A percentile compares a stretch with the other conserved stretches of the same genome.
Conservation (phyloP, 2,888 invertebrate genomes). For the Caenorhabditis japonica region DNA sequence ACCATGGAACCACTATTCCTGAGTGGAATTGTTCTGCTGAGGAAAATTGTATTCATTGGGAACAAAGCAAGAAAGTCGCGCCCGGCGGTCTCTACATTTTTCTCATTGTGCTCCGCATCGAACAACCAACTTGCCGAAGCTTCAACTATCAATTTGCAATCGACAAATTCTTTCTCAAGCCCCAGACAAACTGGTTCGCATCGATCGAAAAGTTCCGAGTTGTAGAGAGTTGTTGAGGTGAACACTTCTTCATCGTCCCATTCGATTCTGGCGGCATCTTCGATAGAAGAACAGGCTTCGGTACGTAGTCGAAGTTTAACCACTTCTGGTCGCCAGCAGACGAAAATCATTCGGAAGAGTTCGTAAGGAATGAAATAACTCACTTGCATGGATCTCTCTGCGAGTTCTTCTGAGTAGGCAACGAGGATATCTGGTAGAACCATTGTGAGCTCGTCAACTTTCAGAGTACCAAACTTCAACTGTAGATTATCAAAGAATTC, state of each 20-base stretch:
- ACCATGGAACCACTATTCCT: too few relatives aligned
- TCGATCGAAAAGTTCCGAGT: constrained; percentile 9
- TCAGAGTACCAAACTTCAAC: constrained; percentile 21
- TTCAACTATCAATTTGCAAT: constrained; percentile 20
- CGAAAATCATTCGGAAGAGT: constrained; percentile 21
- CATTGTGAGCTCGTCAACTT: constrained; percentile 26
- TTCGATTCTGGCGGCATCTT: constrained; percentile 39
- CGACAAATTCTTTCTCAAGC: constrained; percentile 7
- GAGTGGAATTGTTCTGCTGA: constrained; percentile 4
- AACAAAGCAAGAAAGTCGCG: constrained; percentile 21
- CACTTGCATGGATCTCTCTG: constrained; percentile 17
- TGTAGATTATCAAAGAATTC: constrained; percentile 8
- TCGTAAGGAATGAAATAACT: constrained; percentile 29
- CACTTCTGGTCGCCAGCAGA: constrained; percentile 32
- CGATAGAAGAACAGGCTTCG: constrained; percentile 24
- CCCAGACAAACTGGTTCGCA: constrained; percentile 24
- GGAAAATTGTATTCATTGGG: constrained; percentile 15
- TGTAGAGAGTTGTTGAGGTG: constrained; percentile 24
- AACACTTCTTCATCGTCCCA: constrained; percentile 47
- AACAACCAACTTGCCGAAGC: constrained; percentile 18
- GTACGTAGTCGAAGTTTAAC: constrained; percentile 31
- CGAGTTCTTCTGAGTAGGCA: constrained; percentile 14
- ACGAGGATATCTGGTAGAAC: constrained; percentile 36
- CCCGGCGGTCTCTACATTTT: constrained; percentile 20
- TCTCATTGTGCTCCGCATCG: constrained; percentile 23